Evolutionary conservation across 2,888 invertebrate species (phyloP), one percentile per base, ranked within the genome.

Genomic region (Hoplodrina blanda): DNA sequence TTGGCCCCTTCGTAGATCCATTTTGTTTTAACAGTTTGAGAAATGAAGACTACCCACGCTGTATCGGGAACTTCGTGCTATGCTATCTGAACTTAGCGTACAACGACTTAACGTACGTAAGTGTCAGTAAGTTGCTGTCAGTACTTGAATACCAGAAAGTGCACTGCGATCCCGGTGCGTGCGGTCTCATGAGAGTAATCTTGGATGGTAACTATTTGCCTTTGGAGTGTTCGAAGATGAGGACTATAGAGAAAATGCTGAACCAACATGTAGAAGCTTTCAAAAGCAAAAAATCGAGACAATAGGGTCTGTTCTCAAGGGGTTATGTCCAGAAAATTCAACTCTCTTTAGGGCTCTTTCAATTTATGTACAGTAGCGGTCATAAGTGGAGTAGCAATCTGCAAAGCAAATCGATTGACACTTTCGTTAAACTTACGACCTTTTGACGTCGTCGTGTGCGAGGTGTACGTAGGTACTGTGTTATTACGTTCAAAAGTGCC

Each of bases 131-230:
- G 71, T 44, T 93, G 30, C 62, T 82, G 33, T 41, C 77, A 17
- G 87, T 91, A 4, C 33, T 93, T 17, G 62, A 81, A n/a, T 89
- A 92, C 71, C 93, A 93, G 68, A 86, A 71, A 50, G 7, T 17
- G 1, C 20, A 78, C 5, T 73, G 30, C 33, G 46, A 30, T 4
- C 46, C 4, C 61, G 63, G 20, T 79, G 87, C 44, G 10, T 73
- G 46, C 44, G 93, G 92, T 4, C 80, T 93, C 44, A 62, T 91
- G 15, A 90, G 82, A 78, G 76, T 91, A 13, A 55, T 90, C 4
- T 56, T 93, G 13, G 91, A 91, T n/a, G 93, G 93, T 1, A 93
- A 93, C 73, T 65, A 62, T 53, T 69, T 92, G 53, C 92, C 93
- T 0, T 52, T 62, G 6, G 57, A n/a, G 25, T 90, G 90, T 78